Conservation (phyloP, 2,113 vertebrate genomes). For the Martes martes region DNA sequence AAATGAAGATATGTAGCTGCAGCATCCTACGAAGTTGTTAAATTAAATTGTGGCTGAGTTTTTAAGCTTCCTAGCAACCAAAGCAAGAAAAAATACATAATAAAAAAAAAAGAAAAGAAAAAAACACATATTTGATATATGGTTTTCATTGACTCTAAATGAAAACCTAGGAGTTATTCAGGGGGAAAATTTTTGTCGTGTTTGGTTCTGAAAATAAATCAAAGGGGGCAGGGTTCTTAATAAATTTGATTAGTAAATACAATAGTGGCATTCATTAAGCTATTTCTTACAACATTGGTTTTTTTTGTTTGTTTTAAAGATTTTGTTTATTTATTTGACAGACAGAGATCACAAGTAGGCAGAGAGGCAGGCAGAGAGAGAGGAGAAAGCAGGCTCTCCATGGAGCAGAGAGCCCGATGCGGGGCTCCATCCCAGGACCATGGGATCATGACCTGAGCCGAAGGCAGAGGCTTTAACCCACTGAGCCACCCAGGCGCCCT, state of each 20-base stretch:
- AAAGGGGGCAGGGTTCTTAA: background rate
- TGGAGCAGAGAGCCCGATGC: no score
- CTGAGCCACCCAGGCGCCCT: background rate
- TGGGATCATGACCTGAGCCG: no score
- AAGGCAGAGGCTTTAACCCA: no score
- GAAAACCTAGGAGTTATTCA: background rate
- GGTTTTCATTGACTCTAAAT: background rate
- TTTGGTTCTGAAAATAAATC: background rate
- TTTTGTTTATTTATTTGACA: no score
- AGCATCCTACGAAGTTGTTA: background rate
- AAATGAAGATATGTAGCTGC: background rate
- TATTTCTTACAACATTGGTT: background rate
- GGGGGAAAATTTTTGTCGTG: background rate
- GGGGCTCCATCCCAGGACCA: no score
- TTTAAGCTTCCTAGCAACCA: slow-evolving; percentile 28
- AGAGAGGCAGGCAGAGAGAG: no score
- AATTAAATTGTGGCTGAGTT: background rate
- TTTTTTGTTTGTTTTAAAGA: no score
- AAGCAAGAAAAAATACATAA: background rate
- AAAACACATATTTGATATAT: background rate
- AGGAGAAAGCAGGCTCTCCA: no score
- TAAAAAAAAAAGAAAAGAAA: background rate
- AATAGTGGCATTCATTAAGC: background rate
- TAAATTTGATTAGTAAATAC: slow-evolving; percentile 16
- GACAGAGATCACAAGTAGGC: no score